These are phyloP conservation scores for Fopius arisanus DNA, from an alignment of 1,140 invertebrate species.

Conservation along the genomic window DNA sequence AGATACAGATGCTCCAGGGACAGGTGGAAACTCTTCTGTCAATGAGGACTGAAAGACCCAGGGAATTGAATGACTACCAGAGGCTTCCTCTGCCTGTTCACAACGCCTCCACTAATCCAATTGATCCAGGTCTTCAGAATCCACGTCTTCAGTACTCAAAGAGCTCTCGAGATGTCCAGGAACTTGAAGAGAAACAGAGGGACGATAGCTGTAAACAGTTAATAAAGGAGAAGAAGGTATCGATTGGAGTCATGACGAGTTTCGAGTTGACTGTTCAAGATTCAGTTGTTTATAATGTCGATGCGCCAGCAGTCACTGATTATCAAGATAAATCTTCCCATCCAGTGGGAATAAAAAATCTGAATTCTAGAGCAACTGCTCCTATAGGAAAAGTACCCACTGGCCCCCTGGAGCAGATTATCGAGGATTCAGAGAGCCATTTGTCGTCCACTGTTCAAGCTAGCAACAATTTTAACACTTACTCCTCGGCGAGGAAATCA, in stretches of 20 bases:
- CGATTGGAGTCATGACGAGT: constrained; percentile 76
- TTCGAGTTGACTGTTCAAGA: constrained; percentile 72
- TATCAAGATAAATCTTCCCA: not conserved
- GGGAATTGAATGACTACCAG: not conserved
- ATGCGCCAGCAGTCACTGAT: not conserved
- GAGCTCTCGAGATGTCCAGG: not conserved
- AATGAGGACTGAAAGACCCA: not conserved
- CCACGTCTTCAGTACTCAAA: not conserved
- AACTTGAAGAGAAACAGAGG: not conserved
- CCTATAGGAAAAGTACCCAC: constrained; percentile 30
- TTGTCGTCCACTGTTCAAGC: constrained; percentile 54
- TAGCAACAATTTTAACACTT: constrained; percentile 37
- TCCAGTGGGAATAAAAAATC: not conserved
- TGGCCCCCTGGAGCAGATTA: constrained; percentile 56
- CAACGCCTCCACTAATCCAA: not conserved
- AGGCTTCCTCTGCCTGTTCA: not conserved
- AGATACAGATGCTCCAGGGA: not conserved
- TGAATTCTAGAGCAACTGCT: not conserved
- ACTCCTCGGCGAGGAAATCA: not conserved
- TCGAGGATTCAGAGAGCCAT: constrained; percentile 59
- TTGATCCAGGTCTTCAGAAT: not conserved
- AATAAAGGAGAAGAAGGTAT: constrained; percentile 68
- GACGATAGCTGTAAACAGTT: not conserved
- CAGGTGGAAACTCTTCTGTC: not conserved
- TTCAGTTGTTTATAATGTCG: constrained; percentile 50